Evolutionary conservation across 1,140 invertebrate genomes (phyloP), one percentile per base, ranked within the genome.

Genomic region (Bombus picipes): DNA sequence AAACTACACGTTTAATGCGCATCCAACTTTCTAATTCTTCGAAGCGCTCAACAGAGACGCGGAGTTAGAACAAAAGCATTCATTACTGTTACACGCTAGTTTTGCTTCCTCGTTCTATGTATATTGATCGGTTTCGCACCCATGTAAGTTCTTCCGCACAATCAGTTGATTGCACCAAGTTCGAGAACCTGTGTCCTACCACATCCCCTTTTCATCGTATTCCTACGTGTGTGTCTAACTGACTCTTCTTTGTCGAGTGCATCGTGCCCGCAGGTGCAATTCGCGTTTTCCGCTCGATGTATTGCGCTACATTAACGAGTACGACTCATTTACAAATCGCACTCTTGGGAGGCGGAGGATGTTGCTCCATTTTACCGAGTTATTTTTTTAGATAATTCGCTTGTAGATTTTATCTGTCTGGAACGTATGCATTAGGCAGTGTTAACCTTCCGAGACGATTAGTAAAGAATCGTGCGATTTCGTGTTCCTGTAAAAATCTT

Each of bases 271-370:
- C 82, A 79, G 86, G 82, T 87, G 82, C 83, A 87, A 87, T 87
- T 84, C 70, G 68, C 68, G 66, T 83, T 76, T 83, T 41, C 53
- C 81, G 53, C 72, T 66, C 82, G 47, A 87, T 87, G 71, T 75
- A 85, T 87, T 85, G 85, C 83, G 65, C n/a, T 15, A 78, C 86
- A 85, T 81, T 87, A 87, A 87, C 86, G 77, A 87, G 72, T 41
- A 76, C 77, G 83, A 85, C 86, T 85, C 73, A 85, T 87, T 87
- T 87, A 85, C 83, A 87, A 87, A 85, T 81, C 76, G 72, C 22
- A 28, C 83, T 22, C 73, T 18, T n/a, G 83, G 86, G 86, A 79
- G 9, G 25, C 10, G n/a, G 0, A 3, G 15, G 39, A 71, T 47
- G 66, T 22, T 28, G 25, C n/a, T 41, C 53, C 53, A 28, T 65